Evolutionary conservation across 2,113 vertebrate species (phyloP).

Genomic region (Sceloporus tristichus): DNA sequence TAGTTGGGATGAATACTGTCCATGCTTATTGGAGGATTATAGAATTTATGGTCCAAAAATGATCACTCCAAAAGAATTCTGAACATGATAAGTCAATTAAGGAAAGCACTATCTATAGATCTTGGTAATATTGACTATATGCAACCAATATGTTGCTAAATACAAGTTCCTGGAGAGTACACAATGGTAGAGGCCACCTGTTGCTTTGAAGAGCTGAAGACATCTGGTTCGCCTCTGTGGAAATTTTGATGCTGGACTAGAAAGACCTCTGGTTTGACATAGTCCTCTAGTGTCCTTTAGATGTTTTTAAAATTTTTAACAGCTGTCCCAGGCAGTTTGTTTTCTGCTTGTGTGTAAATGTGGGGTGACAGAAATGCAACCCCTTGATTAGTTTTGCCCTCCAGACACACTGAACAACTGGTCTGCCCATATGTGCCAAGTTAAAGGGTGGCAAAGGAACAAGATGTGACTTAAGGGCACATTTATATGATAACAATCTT

Average conservation of each 20-base stretch:
- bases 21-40: too few relatives aligned
- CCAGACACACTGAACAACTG: neutral
- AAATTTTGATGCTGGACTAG: neutral
- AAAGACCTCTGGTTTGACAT: neutral
- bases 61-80: too few relatives aligned
- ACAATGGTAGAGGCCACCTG: too few relatives aligned
- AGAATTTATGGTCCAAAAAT: too few relatives aligned
- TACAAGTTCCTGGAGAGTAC: neutral
- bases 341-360: neutral
- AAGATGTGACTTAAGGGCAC: conserved; percentile 7
- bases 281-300: neutral
- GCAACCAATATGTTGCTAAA: neutral
- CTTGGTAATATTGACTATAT: neutral
- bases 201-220: neutral
- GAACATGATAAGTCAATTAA: neutral
- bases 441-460: neutral
- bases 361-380: neutral
- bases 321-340: neutral
- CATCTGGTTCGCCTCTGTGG: neutral
- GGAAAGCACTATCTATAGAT: neutral
- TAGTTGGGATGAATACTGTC: too few relatives aligned
- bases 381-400: neutral
- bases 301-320: neutral
- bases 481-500: conserved; percentile 15
- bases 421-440: neutral